phyloP scores from a whole-genome alignment of 2,797 vertebrate species.

The Cryptoprocta ferox region DNA sequence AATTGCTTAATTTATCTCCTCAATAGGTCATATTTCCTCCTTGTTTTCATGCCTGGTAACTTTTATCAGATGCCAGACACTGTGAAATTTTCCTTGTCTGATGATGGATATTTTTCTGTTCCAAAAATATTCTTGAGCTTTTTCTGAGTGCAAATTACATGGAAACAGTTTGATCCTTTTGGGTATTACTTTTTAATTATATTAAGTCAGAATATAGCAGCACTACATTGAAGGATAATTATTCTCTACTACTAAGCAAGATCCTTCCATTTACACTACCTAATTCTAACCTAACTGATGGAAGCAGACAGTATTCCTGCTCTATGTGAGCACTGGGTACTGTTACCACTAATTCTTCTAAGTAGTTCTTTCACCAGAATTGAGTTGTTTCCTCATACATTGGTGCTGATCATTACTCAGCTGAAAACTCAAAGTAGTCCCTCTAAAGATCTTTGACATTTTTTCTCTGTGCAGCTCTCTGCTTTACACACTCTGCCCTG shows the following conservation, averaged over 20 bases:
- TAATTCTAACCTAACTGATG: not conserved
- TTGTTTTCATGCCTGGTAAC: not conserved
- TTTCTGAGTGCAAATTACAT: not conserved
- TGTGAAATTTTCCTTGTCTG: not conserved
- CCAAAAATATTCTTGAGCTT: not conserved
- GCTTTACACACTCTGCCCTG: not conserved
- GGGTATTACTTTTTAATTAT: not conserved
- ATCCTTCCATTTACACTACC: not conserved
- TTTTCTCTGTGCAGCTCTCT: not conserved
- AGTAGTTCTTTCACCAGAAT: not conserved
- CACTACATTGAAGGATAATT: not conserved
- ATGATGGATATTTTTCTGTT: not conserved
- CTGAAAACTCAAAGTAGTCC: not conserved
- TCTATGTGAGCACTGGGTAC: not conserved
- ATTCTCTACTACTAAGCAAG: not conserved
- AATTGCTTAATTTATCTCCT: not conserved
- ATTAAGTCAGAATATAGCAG: not conserved
- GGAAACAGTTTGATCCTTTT: not conserved
- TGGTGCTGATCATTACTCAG: not conserved
- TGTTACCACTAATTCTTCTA: not conserved
- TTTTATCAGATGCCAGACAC: slow-evolving; percentile 16
- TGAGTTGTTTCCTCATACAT: not conserved
- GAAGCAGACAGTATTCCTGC: not conserved
- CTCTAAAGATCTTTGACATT: not conserved
- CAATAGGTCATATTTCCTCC: not conserved